Conservation (phyloP, 2,888 invertebrate species). For the Acronicta leporina region DNA sequence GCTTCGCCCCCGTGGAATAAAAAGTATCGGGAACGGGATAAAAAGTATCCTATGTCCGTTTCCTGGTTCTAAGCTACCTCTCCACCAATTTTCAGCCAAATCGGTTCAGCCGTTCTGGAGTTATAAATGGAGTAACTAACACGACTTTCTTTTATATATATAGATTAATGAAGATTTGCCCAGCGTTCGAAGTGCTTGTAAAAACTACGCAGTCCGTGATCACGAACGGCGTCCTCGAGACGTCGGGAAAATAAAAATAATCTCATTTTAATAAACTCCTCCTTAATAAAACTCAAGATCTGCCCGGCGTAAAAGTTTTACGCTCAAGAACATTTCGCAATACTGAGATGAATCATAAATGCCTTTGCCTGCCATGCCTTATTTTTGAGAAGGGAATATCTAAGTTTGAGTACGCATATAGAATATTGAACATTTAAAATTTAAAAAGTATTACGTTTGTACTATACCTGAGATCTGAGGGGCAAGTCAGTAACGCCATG, state of each 20-base stretch:
- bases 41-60: too few relatives aligned
- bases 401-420: slow-evolving; percentile 2
- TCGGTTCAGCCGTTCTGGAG: too few relatives aligned
- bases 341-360: slow-evolving; percentile 9
- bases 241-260: slow-evolving; percentile 23
- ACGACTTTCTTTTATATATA: too few relatives aligned
- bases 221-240: slow-evolving; percentile 41
- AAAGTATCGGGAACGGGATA: too few relatives aligned
- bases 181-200: slow-evolving; percentile 20
- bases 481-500: slow-evolving; percentile 44
- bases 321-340: slow-evolving; percentile 9
- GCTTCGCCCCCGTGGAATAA: too few relatives aligned
- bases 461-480: slow-evolving; percentile 47
- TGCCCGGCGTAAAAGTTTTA: slow-evolving; percentile 23
- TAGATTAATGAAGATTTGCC: slow-evolving; percentile 28
- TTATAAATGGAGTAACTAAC: too few relatives aligned
- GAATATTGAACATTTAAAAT: slow-evolving; percentile 9
- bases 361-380: slow-evolving; percentile 7
- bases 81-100: too few relatives aligned
- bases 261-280: slow-evolving; percentile 39
- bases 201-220: slow-evolving; percentile 31
- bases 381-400: slow-evolving; percentile 1
- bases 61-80: too few relatives aligned
- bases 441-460: slow-evolving; percentile 13
- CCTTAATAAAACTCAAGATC: slow-evolving; percentile 31